Evolutionary conservation across 2,113 vertebrate genomes (phyloP).

Genomic region (Carassius gibelio): DNA sequence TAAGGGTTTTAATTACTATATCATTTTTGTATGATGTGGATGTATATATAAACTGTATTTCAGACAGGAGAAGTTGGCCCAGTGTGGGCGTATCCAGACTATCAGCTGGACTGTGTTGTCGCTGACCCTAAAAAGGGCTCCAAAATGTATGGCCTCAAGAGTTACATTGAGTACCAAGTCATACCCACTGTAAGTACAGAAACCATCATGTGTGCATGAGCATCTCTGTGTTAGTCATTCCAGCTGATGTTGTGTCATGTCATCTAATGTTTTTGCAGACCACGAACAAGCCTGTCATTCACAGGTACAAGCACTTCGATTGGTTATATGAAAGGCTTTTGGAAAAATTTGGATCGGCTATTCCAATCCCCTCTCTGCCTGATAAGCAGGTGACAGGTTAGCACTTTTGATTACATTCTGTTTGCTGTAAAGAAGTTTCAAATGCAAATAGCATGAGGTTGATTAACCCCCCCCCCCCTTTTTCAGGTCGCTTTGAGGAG

Average conservation of each 20-base stretch:
- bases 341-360: conserved; percentile 94
- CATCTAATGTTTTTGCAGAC: conserved; percentile 74
- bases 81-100: conserved; percentile 92
- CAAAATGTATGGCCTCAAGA: conserved; percentile 98
- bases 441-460: not conserved
- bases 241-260: not conserved
- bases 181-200: conserved; percentile 86
- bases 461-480: not conserved
- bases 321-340: conserved; percentile 97
- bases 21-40: not conserved
- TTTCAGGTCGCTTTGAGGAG: conserved; percentile 92
- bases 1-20: not conserved
- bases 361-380: conserved; percentile 94
- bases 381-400: conserved; percentile 98
- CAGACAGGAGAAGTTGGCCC: conserved; percentile 94
- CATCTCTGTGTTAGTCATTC: not conserved
- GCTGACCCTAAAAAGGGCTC: conserved; percentile 96
- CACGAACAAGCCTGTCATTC: conserved; percentile 95
- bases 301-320: conserved; percentile 99
- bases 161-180: conserved; percentile 98
- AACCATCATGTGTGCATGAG: not conserved
- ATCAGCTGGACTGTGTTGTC: conserved; percentile 91
- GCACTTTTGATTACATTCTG: conserved; percentile 3
- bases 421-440: not conserved
- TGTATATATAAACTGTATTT: conserved; percentile 31